Conservation (phyloP, 30 jellyfish, hydroid and myxozoan species). For the Aurelia coerulea region DNA sequence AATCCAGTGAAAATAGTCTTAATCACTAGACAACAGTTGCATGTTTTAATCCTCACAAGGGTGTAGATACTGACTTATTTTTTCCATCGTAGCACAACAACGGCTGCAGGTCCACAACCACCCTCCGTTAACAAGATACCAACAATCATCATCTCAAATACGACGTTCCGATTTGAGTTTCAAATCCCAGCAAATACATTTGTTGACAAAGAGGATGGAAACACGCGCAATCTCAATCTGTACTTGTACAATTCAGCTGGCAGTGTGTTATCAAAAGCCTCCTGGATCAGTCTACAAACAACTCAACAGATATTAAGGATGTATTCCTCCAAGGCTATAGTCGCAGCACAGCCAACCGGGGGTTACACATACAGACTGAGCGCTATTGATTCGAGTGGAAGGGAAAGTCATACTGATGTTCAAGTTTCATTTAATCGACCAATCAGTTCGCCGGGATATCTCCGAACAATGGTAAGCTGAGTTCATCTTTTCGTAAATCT, state of each 20-base stretch:
- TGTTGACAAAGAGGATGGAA: slow-evolving; percentile 54
- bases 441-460: slow-evolving; percentile 17
- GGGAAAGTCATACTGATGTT: slow-evolving; percentile 38
- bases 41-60: no score
- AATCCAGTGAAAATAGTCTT: no score
- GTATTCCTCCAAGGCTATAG: slow-evolving; percentile 22
- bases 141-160: slow-evolving; percentile 12
- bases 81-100: slow-evolving; percentile 15
- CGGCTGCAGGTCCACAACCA: slow-evolving; percentile 27
- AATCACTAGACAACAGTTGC: no score
- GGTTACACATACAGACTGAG: slow-evolving; percentile 59
- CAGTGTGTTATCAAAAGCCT: slow-evolving; percentile 25
- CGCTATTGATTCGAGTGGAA: slow-evolving; percentile 64
- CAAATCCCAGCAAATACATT: slow-evolving; percentile 26
- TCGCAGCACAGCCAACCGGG: slow-evolving; percentile 30
- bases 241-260: slow-evolving; percentile 39
- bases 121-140: slow-evolving; percentile 22
- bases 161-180: slow-evolving; percentile 15
- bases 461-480: slow-evolving; percentile 19
- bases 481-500: not conserved
- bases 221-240: slow-evolving; percentile 26
- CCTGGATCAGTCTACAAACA: slow-evolving; percentile 43
- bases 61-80: not conserved
- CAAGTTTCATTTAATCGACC: slow-evolving; percentile 36
- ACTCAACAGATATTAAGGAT: not conserved